These are phyloP conservation scores for Labeo calbasu DNA, from an alignment of 2,797 vertebrate genomes.

Conservation along the genomic window DNA sequence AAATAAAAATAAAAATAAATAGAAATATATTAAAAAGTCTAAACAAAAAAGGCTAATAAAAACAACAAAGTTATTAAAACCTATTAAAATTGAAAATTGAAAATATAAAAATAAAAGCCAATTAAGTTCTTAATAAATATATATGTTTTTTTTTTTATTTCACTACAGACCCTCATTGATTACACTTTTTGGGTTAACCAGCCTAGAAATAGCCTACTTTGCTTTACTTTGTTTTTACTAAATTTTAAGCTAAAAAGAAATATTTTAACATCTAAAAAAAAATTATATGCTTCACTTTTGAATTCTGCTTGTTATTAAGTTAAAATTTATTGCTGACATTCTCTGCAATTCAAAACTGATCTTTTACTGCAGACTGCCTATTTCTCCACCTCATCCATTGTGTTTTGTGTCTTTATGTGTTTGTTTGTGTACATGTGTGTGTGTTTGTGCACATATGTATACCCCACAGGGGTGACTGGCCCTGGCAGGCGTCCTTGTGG, in stretches of 20 bases:
- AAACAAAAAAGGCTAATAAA: background rate
- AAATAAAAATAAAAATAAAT: background rate
- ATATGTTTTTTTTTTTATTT: no score
- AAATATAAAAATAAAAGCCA: background rate
- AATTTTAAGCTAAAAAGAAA: background rate
- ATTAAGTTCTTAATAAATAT: background rate
- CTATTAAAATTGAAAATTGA: background rate
- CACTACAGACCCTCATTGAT: background rate
- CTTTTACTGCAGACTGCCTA: background rate
- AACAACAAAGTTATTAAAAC: background rate
- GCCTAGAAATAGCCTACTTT: background rate
- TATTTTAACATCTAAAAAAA: no score
- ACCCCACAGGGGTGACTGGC: conserved; percentile 83
- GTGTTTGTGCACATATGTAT: background rate
- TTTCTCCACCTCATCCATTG: background rate
- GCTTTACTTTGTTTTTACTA: background rate
- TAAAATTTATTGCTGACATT: background rate
- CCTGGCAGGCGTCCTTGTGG: conserved; percentile 90
- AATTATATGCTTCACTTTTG: no score
- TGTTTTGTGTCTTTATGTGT: conserved; percentile 7
- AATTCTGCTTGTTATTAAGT: background rate
- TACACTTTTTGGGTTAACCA: background rate
- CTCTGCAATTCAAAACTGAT: background rate
- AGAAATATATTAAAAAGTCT: background rate
- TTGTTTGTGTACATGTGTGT: conserved; percentile 26